These are phyloP conservation scores for Conomelus anceps DNA, from an alignment of 2,888 invertebrate species.

Conservation along the genomic window DNA sequence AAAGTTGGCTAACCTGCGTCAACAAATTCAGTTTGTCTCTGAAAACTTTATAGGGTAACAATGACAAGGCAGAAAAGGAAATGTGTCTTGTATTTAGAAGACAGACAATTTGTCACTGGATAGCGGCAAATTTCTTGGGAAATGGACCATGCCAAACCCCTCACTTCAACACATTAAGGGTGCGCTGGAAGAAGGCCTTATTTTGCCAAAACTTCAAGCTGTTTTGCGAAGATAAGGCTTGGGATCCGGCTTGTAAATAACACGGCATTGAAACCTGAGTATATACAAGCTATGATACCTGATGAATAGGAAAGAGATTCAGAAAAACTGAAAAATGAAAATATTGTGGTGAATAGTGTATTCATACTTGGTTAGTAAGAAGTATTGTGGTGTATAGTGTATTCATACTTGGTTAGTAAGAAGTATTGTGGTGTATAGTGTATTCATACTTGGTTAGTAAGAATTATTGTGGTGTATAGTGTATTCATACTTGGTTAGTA, in stretches of 20 bases:
- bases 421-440: no score
- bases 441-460: no score
- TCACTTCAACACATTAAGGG: background rate
- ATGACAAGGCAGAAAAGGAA: background rate
- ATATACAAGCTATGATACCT: no score
- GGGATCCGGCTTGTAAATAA: background rate
- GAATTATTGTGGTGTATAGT: no score
- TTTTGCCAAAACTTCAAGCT: background rate
- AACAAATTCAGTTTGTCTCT: background rate
- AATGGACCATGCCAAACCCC: background rate
- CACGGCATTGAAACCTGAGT: background rate
- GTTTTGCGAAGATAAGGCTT: background rate
- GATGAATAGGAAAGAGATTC: no score
- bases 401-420: no score
- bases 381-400: no score
- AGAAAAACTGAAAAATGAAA: no score
- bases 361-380: no score
- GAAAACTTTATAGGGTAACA: background rate
- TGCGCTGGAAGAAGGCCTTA: background rate
- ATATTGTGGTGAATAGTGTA: no score
- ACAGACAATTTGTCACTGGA: background rate
- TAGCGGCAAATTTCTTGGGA: background rate
- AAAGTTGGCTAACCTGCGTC: background rate
- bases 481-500: no score
- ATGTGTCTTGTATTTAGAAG: background rate